Base-by-base conservation (phyloP, 2,797 vertebrate genomes). In the Chrosomus eos region DNA sequence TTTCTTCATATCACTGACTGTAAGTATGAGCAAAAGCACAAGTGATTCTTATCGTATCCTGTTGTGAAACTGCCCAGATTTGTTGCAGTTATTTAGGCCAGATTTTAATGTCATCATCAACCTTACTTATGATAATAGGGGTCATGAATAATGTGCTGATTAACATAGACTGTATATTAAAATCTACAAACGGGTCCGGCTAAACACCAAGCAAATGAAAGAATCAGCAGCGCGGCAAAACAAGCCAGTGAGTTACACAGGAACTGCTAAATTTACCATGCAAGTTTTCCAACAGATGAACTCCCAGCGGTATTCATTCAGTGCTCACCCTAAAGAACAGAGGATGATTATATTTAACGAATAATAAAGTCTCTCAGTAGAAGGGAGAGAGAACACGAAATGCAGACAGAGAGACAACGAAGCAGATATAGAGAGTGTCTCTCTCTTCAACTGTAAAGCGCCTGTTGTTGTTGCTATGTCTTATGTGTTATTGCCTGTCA, bases 281-380 rank as follows among this genome's bases (percentile, higher is more conserved):
- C 82, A 89, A 85, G 78, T 88, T 91, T 93, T 91, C 83, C 87
- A 89, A 82, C 91, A 93, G 93, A 91, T 93, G 72, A 93, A 93
- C 74, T 93, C 93, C 90, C 87, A 48, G 62, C 74, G 89, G 93
- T 88, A 86, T 91, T 90, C 83, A 81, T 90, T 86, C 88, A 87
- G 83, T 89, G 90, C 58, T 89, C 75, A 90, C 87, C 85, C 71
- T 89, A 77, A 90, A 67, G 90, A 94, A 91, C 89, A 93, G 89
- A 93, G 81, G 88, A 91, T 93, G 92, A 93, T 95, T 95, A 95
- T 93, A 95, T 94, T 94, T 94, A 94, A 95, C 90, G 88, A 93
- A 91, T 90, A 86, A 89, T 91, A 84, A 89, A 83, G 72, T 90
- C 92, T 75, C 89, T 90, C 87, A 76, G 86, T 83, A 79, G 85